Conservation (phyloP, 1,140 invertebrate genomes). For the Nephila pilipes region DNA sequence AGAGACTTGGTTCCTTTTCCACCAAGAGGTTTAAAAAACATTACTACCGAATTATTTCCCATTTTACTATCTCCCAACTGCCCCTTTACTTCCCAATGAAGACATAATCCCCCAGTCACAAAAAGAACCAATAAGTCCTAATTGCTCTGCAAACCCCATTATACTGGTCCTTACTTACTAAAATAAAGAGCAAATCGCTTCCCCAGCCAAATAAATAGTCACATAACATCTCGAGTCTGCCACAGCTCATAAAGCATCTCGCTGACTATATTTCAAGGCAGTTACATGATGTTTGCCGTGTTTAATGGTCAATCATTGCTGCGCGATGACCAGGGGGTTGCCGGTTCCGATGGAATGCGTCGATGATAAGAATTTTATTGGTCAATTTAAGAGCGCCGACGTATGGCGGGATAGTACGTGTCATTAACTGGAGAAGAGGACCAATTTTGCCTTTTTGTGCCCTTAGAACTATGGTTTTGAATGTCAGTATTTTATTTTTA, state of each 20-base stretch:
- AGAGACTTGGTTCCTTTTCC: too few relatives aligned
- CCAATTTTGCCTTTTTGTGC: not conserved
- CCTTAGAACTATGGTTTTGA: not conserved
- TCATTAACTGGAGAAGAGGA: conserved; percentile 50
- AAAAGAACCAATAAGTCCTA: conserved; percentile 29
- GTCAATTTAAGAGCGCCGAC: conserved; percentile 48
- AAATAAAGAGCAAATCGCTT: conserved; percentile 55
- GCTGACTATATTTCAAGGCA: conserved; percentile 60
- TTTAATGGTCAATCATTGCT: conserved; percentile 68
- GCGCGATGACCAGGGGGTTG: not conserved
- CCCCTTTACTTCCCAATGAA: not conserved
- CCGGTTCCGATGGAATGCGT: not conserved
- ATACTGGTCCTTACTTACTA: conserved; percentile 15
- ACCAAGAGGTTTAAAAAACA: conserved; percentile 20
- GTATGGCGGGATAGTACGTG: conserved; percentile 21
- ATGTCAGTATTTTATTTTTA: conserved; percentile 16
- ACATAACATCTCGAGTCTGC: not conserved
- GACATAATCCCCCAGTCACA: not conserved
- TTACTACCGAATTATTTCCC: not conserved
- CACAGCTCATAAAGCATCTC: conserved; percentile 26
- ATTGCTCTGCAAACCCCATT: conserved; percentile 58
- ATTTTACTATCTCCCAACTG: not conserved
- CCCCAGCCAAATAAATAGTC: conserved; percentile 41
- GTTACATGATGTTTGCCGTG: conserved; percentile 56
- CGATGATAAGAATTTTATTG: conserved; percentile 71